phyloP scores from a whole-genome alignment of 2,113 vertebrate species.

The Amblyornis subalaris region DNA sequence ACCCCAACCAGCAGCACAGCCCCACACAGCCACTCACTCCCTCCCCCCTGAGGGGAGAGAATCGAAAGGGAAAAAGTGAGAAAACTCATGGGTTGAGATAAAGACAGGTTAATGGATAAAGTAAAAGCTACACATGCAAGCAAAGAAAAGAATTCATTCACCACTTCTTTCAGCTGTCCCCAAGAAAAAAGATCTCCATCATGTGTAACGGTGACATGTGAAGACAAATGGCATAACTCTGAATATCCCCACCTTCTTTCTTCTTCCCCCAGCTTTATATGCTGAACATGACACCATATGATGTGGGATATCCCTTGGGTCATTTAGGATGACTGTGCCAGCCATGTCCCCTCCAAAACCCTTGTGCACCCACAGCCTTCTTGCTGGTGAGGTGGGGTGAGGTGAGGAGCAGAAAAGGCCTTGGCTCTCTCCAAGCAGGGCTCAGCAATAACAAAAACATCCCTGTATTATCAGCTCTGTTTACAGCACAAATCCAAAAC shows the following conservation, averaged over 20 bases:
- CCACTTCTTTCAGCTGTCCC: background rate
- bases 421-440: background rate
- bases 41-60: background rate
- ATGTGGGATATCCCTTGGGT: background rate
- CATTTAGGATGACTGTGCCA: background rate
- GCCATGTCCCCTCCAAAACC: background rate
- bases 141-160: background rate
- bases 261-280: background rate
- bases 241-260: accelerated
- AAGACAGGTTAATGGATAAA: background rate
- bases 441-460: background rate
- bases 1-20: too few species aligned
- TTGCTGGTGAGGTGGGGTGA: accelerated
- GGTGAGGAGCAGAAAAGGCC: background rate
- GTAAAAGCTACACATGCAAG: background rate
- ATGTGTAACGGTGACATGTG: accelerated
- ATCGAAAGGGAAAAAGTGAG: background rate
- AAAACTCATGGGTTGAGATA: background rate
- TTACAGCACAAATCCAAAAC: background rate
- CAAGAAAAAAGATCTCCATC: background rate
- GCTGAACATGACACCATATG: too few species aligned
- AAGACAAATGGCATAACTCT: background rate
- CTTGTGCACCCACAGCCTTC: background rate
- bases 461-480: background rate
- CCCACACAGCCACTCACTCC: accelerated